Evolutionary conservation across 2,113 vertebrate species (phyloP).

Genomic region (Hemibagrus wyckioides): DNA sequence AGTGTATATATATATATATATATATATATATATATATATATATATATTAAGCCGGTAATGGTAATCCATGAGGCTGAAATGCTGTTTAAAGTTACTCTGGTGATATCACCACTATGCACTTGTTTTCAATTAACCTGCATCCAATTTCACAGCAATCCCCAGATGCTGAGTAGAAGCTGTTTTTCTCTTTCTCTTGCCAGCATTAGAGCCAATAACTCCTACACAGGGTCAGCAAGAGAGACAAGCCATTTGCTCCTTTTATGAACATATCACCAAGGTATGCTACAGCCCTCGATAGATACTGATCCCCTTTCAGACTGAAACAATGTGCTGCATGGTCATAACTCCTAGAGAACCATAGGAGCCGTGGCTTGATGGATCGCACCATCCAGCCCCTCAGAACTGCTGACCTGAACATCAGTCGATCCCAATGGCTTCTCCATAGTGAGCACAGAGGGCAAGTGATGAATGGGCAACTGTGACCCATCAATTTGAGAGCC

Average conservation of each 20-base stretch:
- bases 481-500: slow-evolving; percentile 63
- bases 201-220: slow-evolving; percentile 38
- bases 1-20: too few species aligned
- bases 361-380: slow-evolving; percentile 57
- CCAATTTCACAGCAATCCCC: not conserved
- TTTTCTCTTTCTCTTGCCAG: slow-evolving; percentile 16
- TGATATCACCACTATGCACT: slow-evolving; percentile 6
- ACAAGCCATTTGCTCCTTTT: slow-evolving; percentile 46
- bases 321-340: slow-evolving; percentile 51
- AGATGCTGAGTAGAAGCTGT: not conserved
- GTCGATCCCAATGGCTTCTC: slow-evolving; percentile 60
- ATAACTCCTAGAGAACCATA: slow-evolving; percentile 48
- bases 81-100: not conserved
- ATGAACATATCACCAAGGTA: slow-evolving; percentile 55
- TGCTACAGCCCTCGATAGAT: slow-evolving; percentile 35
- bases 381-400: slow-evolving; percentile 42
- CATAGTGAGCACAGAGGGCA: slow-evolving; percentile 54
- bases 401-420: slow-evolving; percentile 62
- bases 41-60: not conserved
- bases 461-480: slow-evolving; percentile 67
- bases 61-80: not conserved
- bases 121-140: slow-evolving; percentile 29
- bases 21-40: too few species aligned
- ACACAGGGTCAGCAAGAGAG: slow-evolving; percentile 17
- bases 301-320: slow-evolving; percentile 35